phyloP scores from a whole-genome alignment of 2,797 vertebrate genomes.

The Oceanodroma leucorhoa region DNA sequence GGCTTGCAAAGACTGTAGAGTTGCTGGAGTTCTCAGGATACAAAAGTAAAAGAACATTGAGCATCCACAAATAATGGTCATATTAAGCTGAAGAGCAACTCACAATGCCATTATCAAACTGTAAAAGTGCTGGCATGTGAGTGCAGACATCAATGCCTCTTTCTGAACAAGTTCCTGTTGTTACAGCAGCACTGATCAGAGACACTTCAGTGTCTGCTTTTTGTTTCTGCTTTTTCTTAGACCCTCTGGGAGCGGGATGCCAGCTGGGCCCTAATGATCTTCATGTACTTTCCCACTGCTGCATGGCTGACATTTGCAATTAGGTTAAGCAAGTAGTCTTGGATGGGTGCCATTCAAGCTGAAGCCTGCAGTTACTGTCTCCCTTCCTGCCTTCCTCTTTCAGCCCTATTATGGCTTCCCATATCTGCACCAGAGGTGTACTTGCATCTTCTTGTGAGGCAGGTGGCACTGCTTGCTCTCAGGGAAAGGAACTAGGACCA shows the following conservation, averaged over 20 bases:
- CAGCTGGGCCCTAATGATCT: not conserved
- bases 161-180: not conserved
- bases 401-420: not conserved
- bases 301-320: not conserved
- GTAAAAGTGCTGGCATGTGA: not conserved
- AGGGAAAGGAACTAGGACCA: not conserved
- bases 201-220: not conserved
- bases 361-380: not conserved
- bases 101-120: not conserved
- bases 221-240: not conserved
- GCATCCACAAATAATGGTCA: not conserved
- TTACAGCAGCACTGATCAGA: not conserved
- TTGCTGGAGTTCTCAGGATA: not conserved
- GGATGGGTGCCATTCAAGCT: not conserved
- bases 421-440: not conserved
- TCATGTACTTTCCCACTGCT: not conserved
- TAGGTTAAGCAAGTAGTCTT: not conserved
- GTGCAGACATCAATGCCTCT: not conserved
- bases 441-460: not conserved
- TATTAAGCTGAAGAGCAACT: not conserved
- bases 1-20: not conserved
- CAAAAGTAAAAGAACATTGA: not conserved
- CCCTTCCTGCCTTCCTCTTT: not conserved
- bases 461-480: not conserved
- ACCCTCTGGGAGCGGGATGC: not conserved